These are phyloP conservation scores for Apodemia hepburni DNA, from an alignment of 2,888 invertebrate genomes.

Conservation along the genomic window DNA sequence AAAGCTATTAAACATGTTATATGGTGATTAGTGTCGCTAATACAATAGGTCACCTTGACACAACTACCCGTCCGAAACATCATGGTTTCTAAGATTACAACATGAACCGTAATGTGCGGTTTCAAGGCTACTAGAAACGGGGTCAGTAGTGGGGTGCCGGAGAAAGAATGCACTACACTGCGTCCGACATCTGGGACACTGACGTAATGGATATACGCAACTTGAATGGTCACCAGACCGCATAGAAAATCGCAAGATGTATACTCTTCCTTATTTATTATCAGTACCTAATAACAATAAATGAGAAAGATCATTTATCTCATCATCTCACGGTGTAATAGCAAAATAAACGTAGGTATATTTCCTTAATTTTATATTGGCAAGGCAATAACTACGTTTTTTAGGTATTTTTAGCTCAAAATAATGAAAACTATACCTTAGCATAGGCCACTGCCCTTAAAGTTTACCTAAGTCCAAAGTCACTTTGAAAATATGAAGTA, in stretches of 20 bases:
- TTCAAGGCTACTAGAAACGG: slow-evolving; percentile 55
- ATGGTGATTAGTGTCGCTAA: slow-evolving; percentile 6
- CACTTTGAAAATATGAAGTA: too few relatives aligned
- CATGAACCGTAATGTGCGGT: slow-evolving; percentile 43
- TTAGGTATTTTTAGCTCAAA: too few relatives aligned
- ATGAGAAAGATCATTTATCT: too few relatives aligned
- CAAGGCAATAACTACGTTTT: too few relatives aligned
- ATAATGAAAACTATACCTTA: too few relatives aligned
- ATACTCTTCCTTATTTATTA: not conserved
- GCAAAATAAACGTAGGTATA: too few relatives aligned
- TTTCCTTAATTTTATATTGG: too few relatives aligned
- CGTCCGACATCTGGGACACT: slow-evolving; percentile 40
- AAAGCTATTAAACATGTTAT: not conserved
- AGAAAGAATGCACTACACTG: slow-evolving; percentile 28
- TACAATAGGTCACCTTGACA: slow-evolving; percentile 49
- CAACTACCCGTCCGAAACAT: slow-evolving; percentile 37
- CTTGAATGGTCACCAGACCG: slow-evolving; percentile 35
- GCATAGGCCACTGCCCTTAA: too few relatives aligned
- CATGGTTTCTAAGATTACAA: slow-evolving; percentile 50
- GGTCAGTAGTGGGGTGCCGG: slow-evolving; percentile 38
- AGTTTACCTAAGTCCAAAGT: too few relatives aligned
- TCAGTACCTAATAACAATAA: too few relatives aligned
- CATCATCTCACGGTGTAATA: too few relatives aligned
- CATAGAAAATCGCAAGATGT: not conserved
- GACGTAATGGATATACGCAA: slow-evolving; percentile 45